phyloP scores from a whole-genome alignment of 2,113 vertebrate species.

The Bujurquina vittata region DNA sequence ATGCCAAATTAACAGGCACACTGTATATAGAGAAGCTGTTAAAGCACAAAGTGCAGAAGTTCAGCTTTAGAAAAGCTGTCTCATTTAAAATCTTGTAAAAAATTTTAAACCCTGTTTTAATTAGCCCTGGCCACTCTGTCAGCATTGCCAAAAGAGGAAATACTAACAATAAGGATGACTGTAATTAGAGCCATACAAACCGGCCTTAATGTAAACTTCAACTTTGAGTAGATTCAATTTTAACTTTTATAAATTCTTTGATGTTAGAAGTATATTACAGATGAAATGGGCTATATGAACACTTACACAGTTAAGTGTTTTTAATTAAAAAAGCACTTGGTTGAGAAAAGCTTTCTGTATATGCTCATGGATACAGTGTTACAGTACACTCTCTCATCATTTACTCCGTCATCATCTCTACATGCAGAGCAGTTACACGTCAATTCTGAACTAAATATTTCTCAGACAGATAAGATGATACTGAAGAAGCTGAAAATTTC shows the following conservation, averaged over 20 bases:
- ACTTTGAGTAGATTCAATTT: neutral
- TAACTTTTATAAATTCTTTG: neutral
- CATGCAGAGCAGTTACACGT: neutral
- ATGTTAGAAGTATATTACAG: constrained; percentile 1
- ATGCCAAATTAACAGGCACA: constrained; percentile 36
- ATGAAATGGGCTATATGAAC: neutral
- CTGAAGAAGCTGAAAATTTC: neutral
- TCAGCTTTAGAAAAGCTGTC: neutral
- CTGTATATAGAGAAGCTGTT: constrained; percentile 13
- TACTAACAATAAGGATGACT: neutral
- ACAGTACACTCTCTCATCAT: too few species aligned
- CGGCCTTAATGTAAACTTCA: neutral
- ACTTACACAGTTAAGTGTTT: neutral
- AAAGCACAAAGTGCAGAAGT: constrained; percentile 1
- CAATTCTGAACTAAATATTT: neutral
- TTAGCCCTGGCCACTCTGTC: neutral
- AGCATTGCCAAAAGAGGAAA: neutral
- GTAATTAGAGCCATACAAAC: neutral
- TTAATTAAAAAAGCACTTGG: neutral
- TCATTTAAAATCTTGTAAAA: neutral
- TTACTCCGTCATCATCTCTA: neutral
- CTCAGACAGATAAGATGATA: neutral
- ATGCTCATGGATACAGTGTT: neutral
- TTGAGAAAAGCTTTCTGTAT: neutral
- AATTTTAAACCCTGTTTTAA: neutral